Percentiles rank a stretch among this genome's conserved stretches.
Conservation (phyloP, 2,113 vertebrate species). For the Cnemophilus loriae region DNA sequence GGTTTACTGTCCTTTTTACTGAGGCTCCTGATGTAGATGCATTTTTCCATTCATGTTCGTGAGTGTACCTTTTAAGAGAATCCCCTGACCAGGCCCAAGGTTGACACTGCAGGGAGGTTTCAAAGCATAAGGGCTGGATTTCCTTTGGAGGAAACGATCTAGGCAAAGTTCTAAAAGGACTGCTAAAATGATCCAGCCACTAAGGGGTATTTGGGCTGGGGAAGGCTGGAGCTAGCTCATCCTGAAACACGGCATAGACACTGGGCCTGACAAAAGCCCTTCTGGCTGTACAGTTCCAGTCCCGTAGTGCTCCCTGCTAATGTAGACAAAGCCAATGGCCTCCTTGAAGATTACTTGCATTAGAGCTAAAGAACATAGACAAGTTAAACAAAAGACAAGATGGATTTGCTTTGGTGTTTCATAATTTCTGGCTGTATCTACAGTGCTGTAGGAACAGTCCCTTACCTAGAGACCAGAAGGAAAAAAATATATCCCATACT, state of each 20-base stretch:
- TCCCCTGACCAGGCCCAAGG: neutral
- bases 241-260: accelerated
- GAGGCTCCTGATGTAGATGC: neutral
- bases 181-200: neutral
- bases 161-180: neutral
- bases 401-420: neutral
- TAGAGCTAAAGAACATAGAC: neutral
- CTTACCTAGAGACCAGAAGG: neutral
- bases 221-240: neutral
- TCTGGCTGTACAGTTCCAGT: neutral
- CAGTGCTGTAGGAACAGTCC: neutral
- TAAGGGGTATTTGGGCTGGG: neutral
- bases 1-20: neutral
- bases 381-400: neutral
- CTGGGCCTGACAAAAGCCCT: neutral
- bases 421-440: neutral
- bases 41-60: neutral
- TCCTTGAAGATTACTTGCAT: neutral
- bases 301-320: neutral
- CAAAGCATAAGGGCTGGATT: neutral
- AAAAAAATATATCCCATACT: neutral
- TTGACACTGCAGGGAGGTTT: neutral
- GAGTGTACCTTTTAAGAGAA: neutral
- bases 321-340: neutral
- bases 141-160: neutral